Evolutionary conservation across 2,797 vertebrate species (phyloP).

Genomic region (Halcyon chelicuti): DNA sequence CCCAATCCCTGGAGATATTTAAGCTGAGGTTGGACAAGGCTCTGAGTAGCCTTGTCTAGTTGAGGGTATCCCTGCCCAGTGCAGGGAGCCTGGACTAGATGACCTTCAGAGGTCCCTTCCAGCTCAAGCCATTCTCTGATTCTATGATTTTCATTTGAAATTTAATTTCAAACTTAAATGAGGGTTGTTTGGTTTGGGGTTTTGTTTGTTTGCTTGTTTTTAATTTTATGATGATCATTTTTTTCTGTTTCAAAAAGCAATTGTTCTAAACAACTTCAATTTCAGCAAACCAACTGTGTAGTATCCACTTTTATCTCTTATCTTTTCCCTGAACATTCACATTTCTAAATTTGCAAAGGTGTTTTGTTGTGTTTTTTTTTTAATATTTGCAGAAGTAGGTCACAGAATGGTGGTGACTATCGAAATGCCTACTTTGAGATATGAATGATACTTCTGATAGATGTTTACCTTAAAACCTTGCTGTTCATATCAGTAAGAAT

Average conservation of each 20-base stretch:
- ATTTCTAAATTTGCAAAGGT: not conserved
- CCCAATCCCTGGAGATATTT: no score
- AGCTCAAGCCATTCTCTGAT: no score
- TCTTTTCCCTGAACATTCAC: not conserved
- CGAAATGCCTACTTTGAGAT: not conserved
- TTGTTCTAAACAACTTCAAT: not conserved
- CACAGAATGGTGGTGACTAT: not conserved
- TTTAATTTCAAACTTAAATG: not conserved
- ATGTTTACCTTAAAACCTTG: not conserved
- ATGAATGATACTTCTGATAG: accelerated
- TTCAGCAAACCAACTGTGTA: not conserved
- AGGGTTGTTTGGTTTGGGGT: no score
- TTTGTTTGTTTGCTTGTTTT: not conserved
- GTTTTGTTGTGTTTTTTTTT: not conserved
- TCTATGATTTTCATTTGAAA: not conserved
- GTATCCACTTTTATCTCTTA: not conserved
- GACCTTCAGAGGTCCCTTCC: no score
- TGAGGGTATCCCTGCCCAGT: no score
- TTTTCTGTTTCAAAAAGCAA: not conserved
- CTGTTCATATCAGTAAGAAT: not conserved
- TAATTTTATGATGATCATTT: not conserved
- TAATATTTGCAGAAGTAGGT: not conserved
- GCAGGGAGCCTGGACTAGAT: no score
- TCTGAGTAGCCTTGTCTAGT: no score
- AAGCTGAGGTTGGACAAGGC: no score